Evolutionary conservation across 2,797 vertebrate species (phyloP), one percentile per base, ranked within the genome.

Genomic region (Neosilurus mollespiculum): DNA sequence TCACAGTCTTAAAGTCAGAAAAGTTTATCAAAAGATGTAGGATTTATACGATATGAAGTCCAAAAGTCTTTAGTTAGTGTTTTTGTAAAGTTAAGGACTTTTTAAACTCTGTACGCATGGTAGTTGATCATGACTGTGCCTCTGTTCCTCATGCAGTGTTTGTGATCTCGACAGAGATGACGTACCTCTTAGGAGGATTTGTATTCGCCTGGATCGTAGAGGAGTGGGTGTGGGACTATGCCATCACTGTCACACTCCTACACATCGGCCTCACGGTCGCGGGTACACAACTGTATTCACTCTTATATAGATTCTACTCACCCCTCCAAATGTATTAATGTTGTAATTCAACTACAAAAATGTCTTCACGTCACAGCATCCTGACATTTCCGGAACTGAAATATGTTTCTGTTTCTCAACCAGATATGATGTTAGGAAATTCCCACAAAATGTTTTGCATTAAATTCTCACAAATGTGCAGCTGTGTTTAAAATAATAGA

Each of bases 161-260:
- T 88, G 93, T 97, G 37, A 93, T 97, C 85, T 97, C 96, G 76
- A 91, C 94, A 87, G 96, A 98, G 90, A 91, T 95, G 85, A 97
- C 95, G 18, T 97, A 94, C 85, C 84, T 96, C 67, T 16, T 95
- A 83, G 94, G 95, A 56, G 95, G 96, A 61, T 91, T 96, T 85
- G 87, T 97, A 53, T 98, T 97, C 66, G 94, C 94, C 53, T 94
- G 95, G 90, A 93, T 97, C 58, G 96, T 97, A 73, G 96, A 97
- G 92, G 96, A 98, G 91, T 97, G 96, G 93, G 94, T 97, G 81
- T 98, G 96, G 96, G 96, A 97, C 89, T 97, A 98, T 22, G 96
- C 94, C 85, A 92, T 97, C 88, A 97, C 96, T 22, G 91, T 97
- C 90, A 97, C 96, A 49, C 51, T 96, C 86, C 90, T 97, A 91